Conservation (phyloP, 2,797 vertebrate species). For the Leontopithecus rosalia region DNA sequence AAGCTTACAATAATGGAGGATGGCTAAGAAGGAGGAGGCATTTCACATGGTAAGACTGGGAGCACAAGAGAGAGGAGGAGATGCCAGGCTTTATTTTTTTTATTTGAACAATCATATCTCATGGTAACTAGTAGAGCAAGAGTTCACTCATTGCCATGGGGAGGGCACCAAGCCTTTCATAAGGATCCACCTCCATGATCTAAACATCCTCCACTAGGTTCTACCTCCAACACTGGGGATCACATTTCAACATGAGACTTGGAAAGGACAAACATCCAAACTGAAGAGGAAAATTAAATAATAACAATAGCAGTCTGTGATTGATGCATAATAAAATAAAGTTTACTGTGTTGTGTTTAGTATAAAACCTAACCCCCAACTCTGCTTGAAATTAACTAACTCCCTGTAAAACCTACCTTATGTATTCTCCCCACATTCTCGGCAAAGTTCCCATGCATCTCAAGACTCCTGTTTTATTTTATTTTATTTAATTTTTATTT, state of each 20-base stretch:
- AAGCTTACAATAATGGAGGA: background rate
- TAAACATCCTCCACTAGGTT: background rate
- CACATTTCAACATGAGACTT: background rate
- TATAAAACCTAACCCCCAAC: too few species aligned
- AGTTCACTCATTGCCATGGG: background rate
- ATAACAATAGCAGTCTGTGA: too few species aligned
- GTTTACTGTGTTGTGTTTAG: too few species aligned
- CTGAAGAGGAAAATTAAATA: too few species aligned
- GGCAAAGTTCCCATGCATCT: too few species aligned
- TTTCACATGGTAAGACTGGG: background rate
- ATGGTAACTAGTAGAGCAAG: background rate
- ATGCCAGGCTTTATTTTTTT: background rate
- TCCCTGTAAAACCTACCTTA: too few species aligned
- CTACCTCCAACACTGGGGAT: background rate
- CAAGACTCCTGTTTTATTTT: too few species aligned
- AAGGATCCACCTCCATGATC: background rate
- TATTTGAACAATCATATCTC: background rate
- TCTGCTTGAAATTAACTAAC: too few species aligned
- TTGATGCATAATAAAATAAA: too few species aligned
- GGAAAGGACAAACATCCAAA: background rate
- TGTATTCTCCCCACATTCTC: too few species aligned
- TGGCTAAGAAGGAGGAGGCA: background rate
- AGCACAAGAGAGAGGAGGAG: background rate
- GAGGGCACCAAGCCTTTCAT: background rate
- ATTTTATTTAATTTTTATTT: too few species aligned